Base-by-base conservation (phyloP, 2,888 invertebrate genomes). In the Aethes cnicana region DNA sequence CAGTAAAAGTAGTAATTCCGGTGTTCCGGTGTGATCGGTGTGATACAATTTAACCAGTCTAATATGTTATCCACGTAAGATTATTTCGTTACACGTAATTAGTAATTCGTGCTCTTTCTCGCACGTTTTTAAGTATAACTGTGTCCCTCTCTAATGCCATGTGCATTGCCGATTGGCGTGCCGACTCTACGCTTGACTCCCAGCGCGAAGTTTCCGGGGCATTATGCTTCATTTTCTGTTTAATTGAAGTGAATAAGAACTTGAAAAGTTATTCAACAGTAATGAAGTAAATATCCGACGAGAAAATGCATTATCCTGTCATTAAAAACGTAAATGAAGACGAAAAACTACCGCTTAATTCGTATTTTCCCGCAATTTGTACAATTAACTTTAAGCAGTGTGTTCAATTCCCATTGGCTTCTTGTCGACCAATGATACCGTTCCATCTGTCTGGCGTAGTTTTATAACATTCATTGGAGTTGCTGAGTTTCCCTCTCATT, bases 361-460 rank as follows among this genome's bases (percentile, higher is more conserved):
- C 9, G 53, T 14, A 58, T 48, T 72, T 62, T 64, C 57, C 58
- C 66, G 64, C 63, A 36, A 35, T 25, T 53, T 42, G 11, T 7
- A 18, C 35, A 61, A 63, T 63, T 69, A 61, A 56, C 58, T 59
- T 70, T 59, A 55, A 69, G 66, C 59, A 77, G 84, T 89, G 88
- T 90, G 89, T 87, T 82, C 77, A 57, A 68, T 73, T 74, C 62
- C 66, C 70, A 90, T 92, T 92, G 78, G 92, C 69, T 68, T 68
- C 63, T 58, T 52, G 61, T 53, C 61, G 61, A 69, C 94, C 93
- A 94, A 94, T 94, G 62, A 74, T 49, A 81, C 69, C 68, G 68
- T 91, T 93, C 93, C 94, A 94, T 93, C 94, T 93, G 93, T 92
- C 92, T 91, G 80, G 68, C 76, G 84, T 86, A 84, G 75, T 73